Evolutionary conservation across 2,797 vertebrate genomes (phyloP), one percentile per base, ranked within the genome.

Genomic region (Smutsia gigantea): DNA sequence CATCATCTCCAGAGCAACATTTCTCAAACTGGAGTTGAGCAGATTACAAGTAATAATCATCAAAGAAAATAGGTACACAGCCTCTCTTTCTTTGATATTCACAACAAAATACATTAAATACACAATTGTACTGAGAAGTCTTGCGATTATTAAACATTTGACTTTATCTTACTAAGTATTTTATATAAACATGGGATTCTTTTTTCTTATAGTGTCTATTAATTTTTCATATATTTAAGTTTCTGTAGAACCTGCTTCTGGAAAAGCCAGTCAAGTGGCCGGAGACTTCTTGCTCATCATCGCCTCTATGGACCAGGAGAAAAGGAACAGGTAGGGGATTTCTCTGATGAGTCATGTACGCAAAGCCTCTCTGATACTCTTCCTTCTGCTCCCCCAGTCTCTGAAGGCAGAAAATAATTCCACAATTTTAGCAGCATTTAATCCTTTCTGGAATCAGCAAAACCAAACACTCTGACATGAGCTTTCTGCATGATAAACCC

Each of bases 161-260:
- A 63, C 5, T 55, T 59, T 89, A 82, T 86, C 27, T 31, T 77
- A 71, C 2, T 89, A 57, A 49, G 21, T 5, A 78, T 14, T 92
- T 77, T 83, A 63, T 23, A 25, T 25, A 89, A 91, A 25, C 69
- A 69, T 23, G 23, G 17, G 14, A 31, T 31, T 66, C 57, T 68
- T 87, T 74, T 86, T 88, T 27, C 72, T 94, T 51, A 46, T 39
- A 64, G 4, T 31, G 7, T 78, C 15, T 49, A n/a, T 71, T 94
- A 69, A 90, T 34, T 90, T 91, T 71, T 88, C 29, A 51, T n/a
- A 34, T 13, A 71, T 49, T 72, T 59, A 72, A 13, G 37, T 77
- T 93, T 94, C 55, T 34, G 77, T 77, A 90, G 66, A 87, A 93
- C n/a, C 19, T 7, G 68, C 14, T 95, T 78, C 39, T 75, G 7